These are phyloP conservation scores for Listrodromus nycthemerus DNA, from an alignment of 2,888 invertebrate genomes.

Conservation along the genomic window DNA sequence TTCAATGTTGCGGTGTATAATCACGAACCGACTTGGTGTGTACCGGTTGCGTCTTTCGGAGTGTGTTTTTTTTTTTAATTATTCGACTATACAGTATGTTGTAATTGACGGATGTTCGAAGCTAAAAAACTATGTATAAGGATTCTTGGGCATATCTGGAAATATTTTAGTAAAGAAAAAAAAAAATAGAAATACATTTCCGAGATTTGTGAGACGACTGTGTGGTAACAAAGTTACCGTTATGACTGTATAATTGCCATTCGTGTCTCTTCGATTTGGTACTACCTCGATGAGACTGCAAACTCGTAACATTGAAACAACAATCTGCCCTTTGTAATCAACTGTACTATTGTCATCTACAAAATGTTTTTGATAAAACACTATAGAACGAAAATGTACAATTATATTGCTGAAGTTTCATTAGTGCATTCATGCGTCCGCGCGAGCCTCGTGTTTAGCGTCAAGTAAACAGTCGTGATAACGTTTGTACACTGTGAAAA, in stretches of 20 bases:
- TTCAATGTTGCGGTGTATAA: conserved; percentile 77
- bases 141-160: background rate
- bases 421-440: conserved; percentile 46
- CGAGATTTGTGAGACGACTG: conserved; percentile 38
- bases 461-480: conserved; percentile 50
- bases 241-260: conserved; percentile 52
- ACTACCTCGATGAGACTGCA: conserved; percentile 44
- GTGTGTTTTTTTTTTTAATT: conserved; percentile 12
- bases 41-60: background rate
- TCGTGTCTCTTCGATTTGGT: conserved; percentile 30
- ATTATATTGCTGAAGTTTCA: conserved; percentile 57
- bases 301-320: conserved; percentile 80
- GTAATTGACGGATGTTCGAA: background rate
- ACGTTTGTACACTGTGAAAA: conserved; percentile 60
- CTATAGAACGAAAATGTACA: conserved; percentile 60
- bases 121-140: conserved; percentile 3
- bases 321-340: conserved; percentile 73
- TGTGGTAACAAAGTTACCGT: conserved; percentile 68
- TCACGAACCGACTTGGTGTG: conserved; percentile 42
- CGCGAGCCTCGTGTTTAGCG: conserved; percentile 1
- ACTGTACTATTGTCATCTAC: conserved; percentile 56
- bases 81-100: background rate
- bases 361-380: conserved; percentile 49
- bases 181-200: conserved; percentile 8
- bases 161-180: conserved; percentile 13